Evolutionary conservation across 2,797 vertebrate species (phyloP).

Genomic region (Acanthornis magna): DNA sequence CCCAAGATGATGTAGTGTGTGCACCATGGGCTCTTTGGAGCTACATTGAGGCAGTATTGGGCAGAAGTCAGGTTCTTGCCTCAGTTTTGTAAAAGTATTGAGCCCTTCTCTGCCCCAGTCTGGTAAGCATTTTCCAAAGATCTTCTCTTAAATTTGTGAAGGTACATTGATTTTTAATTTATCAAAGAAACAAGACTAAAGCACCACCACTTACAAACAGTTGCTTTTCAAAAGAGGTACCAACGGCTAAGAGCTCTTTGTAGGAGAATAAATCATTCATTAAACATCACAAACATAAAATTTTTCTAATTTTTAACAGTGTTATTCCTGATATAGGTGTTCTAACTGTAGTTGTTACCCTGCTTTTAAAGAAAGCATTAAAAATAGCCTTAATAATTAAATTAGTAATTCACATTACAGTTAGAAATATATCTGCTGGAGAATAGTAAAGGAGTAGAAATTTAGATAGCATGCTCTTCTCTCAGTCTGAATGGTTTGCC

Average conservation of each 20-base stretch:
- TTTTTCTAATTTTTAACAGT: not conserved
- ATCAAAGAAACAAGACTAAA: not conserved
- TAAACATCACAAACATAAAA: not conserved
- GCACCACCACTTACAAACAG: not conserved
- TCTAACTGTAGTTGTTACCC: not conserved
- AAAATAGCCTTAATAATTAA: not conserved
- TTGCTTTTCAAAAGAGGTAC: not conserved
- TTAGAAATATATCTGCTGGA: not conserved
- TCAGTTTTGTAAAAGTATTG: not conserved
- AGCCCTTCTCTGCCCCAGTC: not conserved
- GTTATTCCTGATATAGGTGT: not conserved
- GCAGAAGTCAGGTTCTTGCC: not conserved
- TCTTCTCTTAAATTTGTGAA: not conserved
- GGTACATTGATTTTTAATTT: not conserved
- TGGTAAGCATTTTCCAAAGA: not conserved
- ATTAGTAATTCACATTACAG: not conserved
- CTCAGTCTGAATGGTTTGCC: not conserved
- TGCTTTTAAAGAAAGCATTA: not conserved
- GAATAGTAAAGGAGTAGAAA: not conserved
- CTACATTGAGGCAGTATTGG: not conserved
- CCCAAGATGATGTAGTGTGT: not conserved
- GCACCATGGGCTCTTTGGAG: not conserved
- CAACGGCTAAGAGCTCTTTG: not conserved
- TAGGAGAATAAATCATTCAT: not conserved
- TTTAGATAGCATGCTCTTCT: not conserved